These are phyloP conservation scores for Thamnophis elegans DNA, from an alignment of 2,797 vertebrate genomes.

Conservation along the genomic window DNA sequence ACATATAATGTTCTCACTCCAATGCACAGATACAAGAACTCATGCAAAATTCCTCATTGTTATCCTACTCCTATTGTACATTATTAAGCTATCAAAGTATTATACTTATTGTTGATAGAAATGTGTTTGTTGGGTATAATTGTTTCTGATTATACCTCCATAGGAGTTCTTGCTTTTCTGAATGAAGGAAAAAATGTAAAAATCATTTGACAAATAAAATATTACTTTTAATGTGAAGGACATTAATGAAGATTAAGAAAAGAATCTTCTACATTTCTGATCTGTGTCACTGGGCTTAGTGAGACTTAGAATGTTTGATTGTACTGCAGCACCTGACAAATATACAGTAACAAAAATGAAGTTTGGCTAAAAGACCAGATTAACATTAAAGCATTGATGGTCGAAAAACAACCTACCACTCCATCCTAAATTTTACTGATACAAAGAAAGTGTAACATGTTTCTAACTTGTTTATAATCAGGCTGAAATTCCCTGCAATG, in stretches of 20 bases:
- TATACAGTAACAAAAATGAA: not conserved
- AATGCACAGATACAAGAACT: not conserved
- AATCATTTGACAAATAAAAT: not conserved
- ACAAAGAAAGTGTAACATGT: not conserved
- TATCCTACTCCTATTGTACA: not conserved
- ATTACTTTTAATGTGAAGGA: not conserved
- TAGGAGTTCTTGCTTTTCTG: not conserved
- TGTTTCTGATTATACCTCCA: not conserved
- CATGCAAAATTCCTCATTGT: not conserved
- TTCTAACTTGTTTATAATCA: conserved; percentile 39
- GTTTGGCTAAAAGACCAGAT: not conserved
- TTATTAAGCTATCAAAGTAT: not conserved
- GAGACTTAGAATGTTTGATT: not conserved
- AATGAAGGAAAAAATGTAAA: not conserved
- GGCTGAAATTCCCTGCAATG: conserved; percentile 44
- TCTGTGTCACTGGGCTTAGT: not conserved
- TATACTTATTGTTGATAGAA: not conserved
- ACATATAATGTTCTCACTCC: not conserved
- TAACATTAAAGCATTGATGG: not conserved
- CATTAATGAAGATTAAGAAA: not conserved
- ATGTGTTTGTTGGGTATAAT: not conserved
- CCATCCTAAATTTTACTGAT: not conserved
- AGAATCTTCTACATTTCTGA: not conserved
- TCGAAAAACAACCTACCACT: not conserved
- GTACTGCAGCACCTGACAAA: not conserved